These are phyloP conservation scores for Meliscaeva auricollis DNA, from an alignment of 2,888 invertebrate genomes.

Conservation along the genomic window DNA sequence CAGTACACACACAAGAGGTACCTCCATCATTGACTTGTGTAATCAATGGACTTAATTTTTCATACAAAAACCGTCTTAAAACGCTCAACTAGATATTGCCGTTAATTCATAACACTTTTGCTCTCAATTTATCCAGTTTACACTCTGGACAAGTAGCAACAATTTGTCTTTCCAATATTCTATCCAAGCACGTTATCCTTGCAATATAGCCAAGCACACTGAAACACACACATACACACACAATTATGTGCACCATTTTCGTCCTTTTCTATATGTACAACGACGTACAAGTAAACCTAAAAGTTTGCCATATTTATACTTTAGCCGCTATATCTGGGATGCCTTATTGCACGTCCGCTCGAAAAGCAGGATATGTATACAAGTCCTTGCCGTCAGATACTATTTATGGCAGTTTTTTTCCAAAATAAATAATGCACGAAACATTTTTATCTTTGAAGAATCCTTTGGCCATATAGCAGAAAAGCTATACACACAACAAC, in stretches of 20 bases:
- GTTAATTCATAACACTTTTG: constrained; percentile 62
- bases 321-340: constrained; percentile 38
- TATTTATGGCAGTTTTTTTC: constrained; percentile 72
- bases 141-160: constrained; percentile 51
- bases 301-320: constrained; percentile 65
- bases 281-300: constrained; percentile 56
- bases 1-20: background rate
- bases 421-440: constrained; percentile 69
- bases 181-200: constrained; percentile 43
- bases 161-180: constrained; percentile 66
- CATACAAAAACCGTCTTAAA: constrained; percentile 46
- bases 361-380: constrained; percentile 37
- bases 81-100: constrained; percentile 54
- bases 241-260: background rate
- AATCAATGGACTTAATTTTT: constrained; percentile 60
- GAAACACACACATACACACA: background rate
- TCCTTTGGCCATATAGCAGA: constrained; percentile 40
- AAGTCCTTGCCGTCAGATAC: constrained; percentile 68
- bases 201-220: constrained; percentile 15
- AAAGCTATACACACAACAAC: background rate
- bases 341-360: constrained; percentile 62
- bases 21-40: constrained; percentile 38
- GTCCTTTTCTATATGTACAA: background rate
- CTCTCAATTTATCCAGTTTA: constrained; percentile 65
- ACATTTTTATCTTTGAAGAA: constrained; percentile 68